phyloP scores from a whole-genome alignment of 1,140 invertebrate species.

The Tyrophagus putrescentiae region DNA sequence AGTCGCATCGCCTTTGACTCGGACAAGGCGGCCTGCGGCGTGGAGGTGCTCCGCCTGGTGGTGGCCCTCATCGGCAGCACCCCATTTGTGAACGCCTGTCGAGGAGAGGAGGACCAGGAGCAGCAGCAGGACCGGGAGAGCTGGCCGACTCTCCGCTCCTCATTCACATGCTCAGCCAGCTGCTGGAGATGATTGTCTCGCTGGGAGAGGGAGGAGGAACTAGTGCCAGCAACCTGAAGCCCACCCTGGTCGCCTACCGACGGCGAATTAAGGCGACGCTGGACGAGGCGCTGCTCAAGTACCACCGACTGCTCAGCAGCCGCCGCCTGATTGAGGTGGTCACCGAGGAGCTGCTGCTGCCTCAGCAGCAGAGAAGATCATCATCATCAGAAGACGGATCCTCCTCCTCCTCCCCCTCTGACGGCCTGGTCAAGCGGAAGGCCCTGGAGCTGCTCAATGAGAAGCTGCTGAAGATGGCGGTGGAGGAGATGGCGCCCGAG shows the following conservation, averaged over 20 bases:
- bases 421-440: conserved; percentile 53
- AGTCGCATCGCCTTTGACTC: background rate
- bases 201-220: background rate
- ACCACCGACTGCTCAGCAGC: conserved; percentile 57
- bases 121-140: background rate
- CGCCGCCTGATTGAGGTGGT: conserved; percentile 50
- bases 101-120: background rate
- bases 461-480: conserved; percentile 39
- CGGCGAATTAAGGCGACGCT: background rate
- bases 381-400: background rate
- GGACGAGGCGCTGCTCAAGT: conserved; percentile 27
- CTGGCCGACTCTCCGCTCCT: background rate
- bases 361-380: conserved; percentile 40
- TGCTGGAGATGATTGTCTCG: conserved; percentile 2
- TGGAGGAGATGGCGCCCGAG: background rate
- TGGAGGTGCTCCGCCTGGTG: background rate
- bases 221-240: background rate
- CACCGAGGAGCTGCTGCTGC: conserved; percentile 49
- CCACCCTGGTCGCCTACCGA: background rate
- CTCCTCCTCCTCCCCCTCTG: too few relatives aligned
- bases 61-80: background rate
- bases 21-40: background rate
- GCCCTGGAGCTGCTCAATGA: conserved; percentile 65
- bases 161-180: background rate
- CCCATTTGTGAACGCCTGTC: background rate